Conservation (phyloP, 2,113 vertebrate species). For the Sialia sialis region DNA sequence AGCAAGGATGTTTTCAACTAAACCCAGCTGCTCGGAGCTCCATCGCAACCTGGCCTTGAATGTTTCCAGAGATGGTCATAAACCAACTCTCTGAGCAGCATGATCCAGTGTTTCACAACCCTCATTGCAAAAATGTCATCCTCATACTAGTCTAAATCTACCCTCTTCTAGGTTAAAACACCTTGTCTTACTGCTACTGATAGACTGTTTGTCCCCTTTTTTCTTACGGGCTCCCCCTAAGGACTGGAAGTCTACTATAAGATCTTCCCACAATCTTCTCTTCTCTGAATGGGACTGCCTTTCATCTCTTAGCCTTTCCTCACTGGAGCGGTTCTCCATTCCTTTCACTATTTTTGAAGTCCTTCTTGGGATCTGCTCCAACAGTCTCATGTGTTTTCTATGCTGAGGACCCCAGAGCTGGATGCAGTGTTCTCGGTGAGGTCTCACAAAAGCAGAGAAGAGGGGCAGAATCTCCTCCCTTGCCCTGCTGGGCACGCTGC, state of each 20-base stretch:
- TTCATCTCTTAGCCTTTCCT: background rate
- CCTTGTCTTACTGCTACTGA: fast-evolving
- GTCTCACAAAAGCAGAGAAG: background rate
- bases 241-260: background rate
- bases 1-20: background rate
- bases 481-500: fast-evolving
- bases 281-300: fast-evolving
- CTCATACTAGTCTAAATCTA: background rate
- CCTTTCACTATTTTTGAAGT: background rate
- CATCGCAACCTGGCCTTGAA: background rate
- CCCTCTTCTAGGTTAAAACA: background rate
- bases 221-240: background rate
- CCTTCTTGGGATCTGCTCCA: background rate
- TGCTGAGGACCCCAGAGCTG: background rate
- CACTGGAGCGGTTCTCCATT: background rate
- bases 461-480: background rate
- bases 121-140: background rate
- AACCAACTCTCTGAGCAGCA: background rate
- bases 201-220: background rate
- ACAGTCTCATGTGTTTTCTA: no score
- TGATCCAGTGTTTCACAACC: fast-evolving
- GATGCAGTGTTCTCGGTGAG: fast-evolving
- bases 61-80: background rate
- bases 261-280: background rate
- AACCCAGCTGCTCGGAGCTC: background rate